Base-by-base conservation (phyloP, 2,888 invertebrate genomes). In the Cephus rjabovi region DNA sequence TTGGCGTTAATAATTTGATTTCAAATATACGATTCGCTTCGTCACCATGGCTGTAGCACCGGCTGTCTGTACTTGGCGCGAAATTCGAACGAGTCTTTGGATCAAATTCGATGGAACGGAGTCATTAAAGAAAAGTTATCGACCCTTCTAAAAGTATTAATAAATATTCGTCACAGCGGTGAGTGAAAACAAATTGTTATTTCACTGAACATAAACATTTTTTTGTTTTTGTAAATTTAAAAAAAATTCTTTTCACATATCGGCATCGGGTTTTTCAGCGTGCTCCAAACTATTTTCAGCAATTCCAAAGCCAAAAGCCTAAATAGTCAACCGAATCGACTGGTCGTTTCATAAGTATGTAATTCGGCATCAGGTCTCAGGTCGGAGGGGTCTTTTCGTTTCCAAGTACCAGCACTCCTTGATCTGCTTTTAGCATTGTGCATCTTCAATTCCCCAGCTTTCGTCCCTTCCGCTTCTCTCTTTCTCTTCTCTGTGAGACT, bases 301-400 rank as follows among this genome's bases (percentile, higher is more conserved):
- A 40, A 40, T 92, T 92, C 79, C 92, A 90, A n/a, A 93, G 86
- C 92, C 93, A 93, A 82, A 92, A 92, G 4, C 90, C 93, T 35
- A 93, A 85, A 81, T 92, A 93, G 82, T 91, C 91, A n/a, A 93
- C 91, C 0, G 93, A 93, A 85, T 93, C 93, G 74, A 85, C 81
- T 3, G 93, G 93, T 82, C 92, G 92, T 80, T 91, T 92, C 0
- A 90, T 88, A 1, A 91, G 89, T 73, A 93, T 91, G 84, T 93
- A 93, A 3, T 92, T 92, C 77, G 93, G 83, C 37, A 90, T 90
- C 76, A 93, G 4, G 4, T 33, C 33, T 33, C 33, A 33, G 33
- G 33, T 33, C 33, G 33, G 83, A 2, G 93, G 92, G 75, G 85
- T 87, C 73, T 78, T 78, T 40, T 40, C 40, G 1, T 40, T 40